Percentiles rank a stretch among this genome's conserved stretches.
Conservation (phyloP, 1,140 invertebrate species). For the Lepidotrigona ventralis region DNA sequence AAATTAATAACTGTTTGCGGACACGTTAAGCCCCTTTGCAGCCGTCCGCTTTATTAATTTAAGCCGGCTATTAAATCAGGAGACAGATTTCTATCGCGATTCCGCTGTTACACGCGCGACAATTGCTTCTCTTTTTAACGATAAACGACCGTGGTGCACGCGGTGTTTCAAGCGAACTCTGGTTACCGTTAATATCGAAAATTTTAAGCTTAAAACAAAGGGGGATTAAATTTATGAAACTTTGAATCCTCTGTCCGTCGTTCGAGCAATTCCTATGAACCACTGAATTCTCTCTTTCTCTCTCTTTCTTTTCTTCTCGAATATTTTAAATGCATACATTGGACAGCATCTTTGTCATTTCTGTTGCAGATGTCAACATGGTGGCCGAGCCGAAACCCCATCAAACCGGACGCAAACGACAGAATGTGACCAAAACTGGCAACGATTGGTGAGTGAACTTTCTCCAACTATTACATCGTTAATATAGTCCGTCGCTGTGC, state of each 20-base stretch:
- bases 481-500: background rate
- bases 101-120: background rate
- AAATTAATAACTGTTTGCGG: conserved; percentile 68
- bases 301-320: background rate
- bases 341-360: conserved; percentile 57
- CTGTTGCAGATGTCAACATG: conserved; percentile 88
- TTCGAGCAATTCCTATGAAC: too few species aligned
- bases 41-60: conserved; percentile 63
- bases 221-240: background rate
- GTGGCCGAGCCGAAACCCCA: conserved; percentile 91
- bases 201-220: background rate
- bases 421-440: conserved; percentile 89
- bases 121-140: conserved; percentile 13
- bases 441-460: conserved; percentile 86
- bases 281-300: too few species aligned
- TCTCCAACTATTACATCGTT: background rate
- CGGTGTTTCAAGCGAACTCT: background rate
- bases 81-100: conserved; percentile 37
- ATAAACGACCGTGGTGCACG: background rate
- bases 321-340: background rate
- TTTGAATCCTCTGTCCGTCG: background rate
- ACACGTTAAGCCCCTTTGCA: conserved; percentile 52
- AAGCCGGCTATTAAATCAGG: conserved; percentile 26
- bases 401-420: conserved; percentile 89
- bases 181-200: background rate